Percentiles rank a stretch among this genome's conserved stretches.
Evolutionary conservation across 2,888 invertebrate species (phyloP).

Genomic region (Idaea straminata): DNA sequence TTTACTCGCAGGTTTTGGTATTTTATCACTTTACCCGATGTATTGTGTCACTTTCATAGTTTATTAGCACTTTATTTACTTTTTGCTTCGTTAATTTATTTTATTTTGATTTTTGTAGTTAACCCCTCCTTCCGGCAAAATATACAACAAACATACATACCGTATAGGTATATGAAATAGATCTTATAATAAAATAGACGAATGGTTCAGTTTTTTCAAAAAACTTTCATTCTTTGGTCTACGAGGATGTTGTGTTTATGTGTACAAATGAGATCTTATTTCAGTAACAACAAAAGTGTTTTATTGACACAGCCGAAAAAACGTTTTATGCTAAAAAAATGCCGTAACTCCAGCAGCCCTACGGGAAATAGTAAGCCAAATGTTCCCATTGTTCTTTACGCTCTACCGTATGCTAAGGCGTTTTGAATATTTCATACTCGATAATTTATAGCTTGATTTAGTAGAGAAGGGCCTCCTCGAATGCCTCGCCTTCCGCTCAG

Average conservation of each 20-base stretch:
- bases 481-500: conserved; percentile 35
- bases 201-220: not conserved
- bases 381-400: conserved; percentile 60
- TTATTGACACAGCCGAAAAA: conserved; percentile 19
- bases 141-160: too few species aligned
- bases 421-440: conserved; percentile 72
- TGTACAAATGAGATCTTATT: not conserved
- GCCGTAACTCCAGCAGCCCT: conserved; percentile 32
- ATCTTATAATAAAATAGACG: too few species aligned
- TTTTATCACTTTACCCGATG: too few species aligned
- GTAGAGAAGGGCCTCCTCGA: conserved; percentile 50
- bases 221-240: not conserved
- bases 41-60: too few species aligned
- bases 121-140: too few species aligned
- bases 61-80: too few species aligned
- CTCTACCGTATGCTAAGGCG: conserved; percentile 56
- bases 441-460: conserved; percentile 77
- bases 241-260: not conserved
- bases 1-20: too few species aligned
- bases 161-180: too few species aligned
- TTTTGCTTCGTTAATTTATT: too few species aligned
- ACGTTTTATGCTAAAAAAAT: conserved; percentile 20
- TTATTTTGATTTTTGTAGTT: too few species aligned
- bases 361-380: conserved; percentile 38
- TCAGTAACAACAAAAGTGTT: not conserved